Percentiles rank a stretch among this genome's conserved stretches.
phyloP scores from a whole-genome alignment of 2,888 invertebrate genomes.

The Caenorhabditis sp. region DNA sequence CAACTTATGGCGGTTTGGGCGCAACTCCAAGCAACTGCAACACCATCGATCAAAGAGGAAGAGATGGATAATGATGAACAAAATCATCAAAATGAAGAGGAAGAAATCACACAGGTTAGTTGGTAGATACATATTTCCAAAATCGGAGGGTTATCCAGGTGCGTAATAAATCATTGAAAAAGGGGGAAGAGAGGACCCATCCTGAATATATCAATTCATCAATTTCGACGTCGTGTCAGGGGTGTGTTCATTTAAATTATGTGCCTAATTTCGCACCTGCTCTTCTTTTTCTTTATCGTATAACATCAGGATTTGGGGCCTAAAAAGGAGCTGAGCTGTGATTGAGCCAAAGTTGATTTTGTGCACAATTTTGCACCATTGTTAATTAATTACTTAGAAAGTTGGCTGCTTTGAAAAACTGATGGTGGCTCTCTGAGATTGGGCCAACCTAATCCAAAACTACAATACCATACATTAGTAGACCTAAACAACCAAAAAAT shows the following conservation, averaged over 20 bases:
- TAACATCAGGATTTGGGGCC: neutral
- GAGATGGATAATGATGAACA: no score
- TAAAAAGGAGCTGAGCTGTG: no score
- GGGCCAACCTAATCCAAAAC: no score
- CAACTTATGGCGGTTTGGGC: constrained; percentile 58
- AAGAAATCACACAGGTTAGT: constrained; percentile 11
- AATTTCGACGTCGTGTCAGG: constrained; percentile 23
- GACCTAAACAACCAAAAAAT: no score
- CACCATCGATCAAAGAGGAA: constrained; percentile 7
- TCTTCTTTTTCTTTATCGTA: constrained; percentile 1
- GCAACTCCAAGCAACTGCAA: constrained; percentile 24
- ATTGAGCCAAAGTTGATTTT: no score
- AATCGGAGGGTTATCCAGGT: constrained; percentile 21
- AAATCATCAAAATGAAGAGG: neutral
- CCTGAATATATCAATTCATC: constrained; percentile 41
- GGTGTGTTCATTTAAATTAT: constrained; percentile 36
- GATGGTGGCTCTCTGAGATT: no score
- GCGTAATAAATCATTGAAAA: constrained; percentile 40
- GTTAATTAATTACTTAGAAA: no score
- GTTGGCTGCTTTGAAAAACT: no score
- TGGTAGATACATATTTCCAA: no score
- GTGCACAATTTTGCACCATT: no score
- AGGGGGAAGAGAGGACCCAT: constrained; percentile 2
- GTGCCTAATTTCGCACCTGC: constrained; percentile 47
- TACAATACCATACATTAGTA: no score